Conservation (phyloP, 2,797 vertebrate genomes). For the Gambelia wislizenii region DNA sequence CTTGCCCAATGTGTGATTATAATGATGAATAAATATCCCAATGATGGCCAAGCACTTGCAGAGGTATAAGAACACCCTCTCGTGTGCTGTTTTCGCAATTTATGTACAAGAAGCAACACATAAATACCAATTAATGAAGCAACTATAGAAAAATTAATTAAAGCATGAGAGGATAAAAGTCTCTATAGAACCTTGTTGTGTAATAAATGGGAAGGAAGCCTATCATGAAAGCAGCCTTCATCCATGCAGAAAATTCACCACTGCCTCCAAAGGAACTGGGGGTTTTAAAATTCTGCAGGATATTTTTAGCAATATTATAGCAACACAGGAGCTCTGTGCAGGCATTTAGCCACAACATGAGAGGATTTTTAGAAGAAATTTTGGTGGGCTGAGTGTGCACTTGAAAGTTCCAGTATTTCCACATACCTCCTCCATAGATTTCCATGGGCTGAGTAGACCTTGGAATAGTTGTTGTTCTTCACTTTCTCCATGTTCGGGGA, state of each 20-base stretch:
- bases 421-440: too few relatives aligned
- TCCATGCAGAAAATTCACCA: conserved; percentile 53
- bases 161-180: conserved; percentile 66
- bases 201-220: conserved; percentile 30
- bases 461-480: too few relatives aligned
- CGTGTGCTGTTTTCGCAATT: conserved; percentile 64
- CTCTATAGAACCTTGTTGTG: conserved; percentile 53
- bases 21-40: conserved; percentile 72
- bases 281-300: conserved; percentile 62
- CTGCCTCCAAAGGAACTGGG: conserved; percentile 60
- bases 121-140: conserved; percentile 78
- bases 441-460: too few relatives aligned
- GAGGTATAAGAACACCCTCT: conserved; percentile 67
- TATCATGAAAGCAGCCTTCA: conserved; percentile 47
- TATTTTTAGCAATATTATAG: conserved; percentile 37
- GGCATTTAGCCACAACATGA: background rate
- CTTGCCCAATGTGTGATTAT: conserved; percentile 27
- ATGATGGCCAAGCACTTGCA: conserved; percentile 62
- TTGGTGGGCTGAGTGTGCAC: too few relatives aligned
- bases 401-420: too few relatives aligned
- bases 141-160: conserved; percentile 73
- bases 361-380: background rate
- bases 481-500: too few relatives aligned
- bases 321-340: background rate
- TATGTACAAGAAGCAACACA: conserved; percentile 70